phyloP scores from a whole-genome alignment of 2,113 vertebrate genomes.

The Carettochelys insculpta region DNA sequence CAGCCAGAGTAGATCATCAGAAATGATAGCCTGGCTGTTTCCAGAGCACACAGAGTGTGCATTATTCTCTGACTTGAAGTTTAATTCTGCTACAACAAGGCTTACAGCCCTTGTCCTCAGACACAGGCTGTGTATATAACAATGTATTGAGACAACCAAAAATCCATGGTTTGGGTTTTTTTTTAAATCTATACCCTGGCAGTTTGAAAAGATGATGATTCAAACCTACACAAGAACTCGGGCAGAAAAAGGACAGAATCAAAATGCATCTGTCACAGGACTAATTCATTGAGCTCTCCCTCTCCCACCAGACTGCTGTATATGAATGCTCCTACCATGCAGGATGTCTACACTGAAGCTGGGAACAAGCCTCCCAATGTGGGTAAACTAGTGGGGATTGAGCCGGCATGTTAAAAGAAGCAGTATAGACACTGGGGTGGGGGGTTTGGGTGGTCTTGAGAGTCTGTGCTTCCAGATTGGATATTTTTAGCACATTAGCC shows the following conservation, averaged over 20 bases:
- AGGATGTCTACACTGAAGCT: background rate
- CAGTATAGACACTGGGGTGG: background rate
- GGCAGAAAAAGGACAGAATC: background rate
- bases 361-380: background rate
- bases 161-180: background rate
- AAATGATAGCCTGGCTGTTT: background rate
- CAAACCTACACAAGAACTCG: background rate
- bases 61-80: constrained; percentile 5
- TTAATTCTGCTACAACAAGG: background rate
- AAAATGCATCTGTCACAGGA: background rate
- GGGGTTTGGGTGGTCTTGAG: background rate
- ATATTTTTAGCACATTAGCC: background rate
- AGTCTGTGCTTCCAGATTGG: background rate
- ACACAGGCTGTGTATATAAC: background rate
- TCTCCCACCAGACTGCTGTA: background rate
- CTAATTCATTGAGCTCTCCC: background rate
- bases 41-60: accelerated
- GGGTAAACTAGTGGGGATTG: background rate
- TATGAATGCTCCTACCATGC: background rate
- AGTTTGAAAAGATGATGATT: background rate
- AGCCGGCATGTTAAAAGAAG: background rate
- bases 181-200: background rate
- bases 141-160: background rate
- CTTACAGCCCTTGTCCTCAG: background rate
- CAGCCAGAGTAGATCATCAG: background rate